Evolutionary conservation across 2,797 vertebrate genomes (phyloP).

Genomic region (Myoxocephalus aenaeus): DNA sequence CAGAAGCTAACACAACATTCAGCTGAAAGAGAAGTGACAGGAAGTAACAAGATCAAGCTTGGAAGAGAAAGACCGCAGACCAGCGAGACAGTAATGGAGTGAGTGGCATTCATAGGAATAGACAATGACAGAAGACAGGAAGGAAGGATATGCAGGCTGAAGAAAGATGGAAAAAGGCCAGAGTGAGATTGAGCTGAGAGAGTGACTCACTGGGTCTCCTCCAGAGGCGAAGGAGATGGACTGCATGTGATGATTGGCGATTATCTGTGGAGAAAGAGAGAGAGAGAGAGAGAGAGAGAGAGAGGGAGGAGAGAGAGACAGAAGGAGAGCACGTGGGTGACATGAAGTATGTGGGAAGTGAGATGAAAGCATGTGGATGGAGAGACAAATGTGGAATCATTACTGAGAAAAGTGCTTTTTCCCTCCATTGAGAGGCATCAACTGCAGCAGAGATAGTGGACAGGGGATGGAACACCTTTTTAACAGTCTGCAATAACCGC

Average conservation of each 20-base stretch:
- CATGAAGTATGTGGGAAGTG: conserved; percentile 68
- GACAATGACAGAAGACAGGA: conserved; percentile 75
- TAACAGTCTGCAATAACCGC: conserved; percentile 60
- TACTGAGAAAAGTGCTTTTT: conserved; percentile 67
- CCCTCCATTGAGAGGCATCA: conserved; percentile 50
- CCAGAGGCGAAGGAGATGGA: conserved; percentile 99
- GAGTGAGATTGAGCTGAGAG: conserved; percentile 49
- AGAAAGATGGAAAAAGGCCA: conserved; percentile 67
- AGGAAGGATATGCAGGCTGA: conserved; percentile 68
- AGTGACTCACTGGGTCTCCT: conserved; percentile 97
- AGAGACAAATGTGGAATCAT: conserved; percentile 68
- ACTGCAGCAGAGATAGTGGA: conserved; percentile 49
- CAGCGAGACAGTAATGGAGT: conserved; percentile 50
- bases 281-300: conserved; percentile 32
- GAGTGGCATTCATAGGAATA: conserved; percentile 64
- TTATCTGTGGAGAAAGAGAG: conserved; percentile 89
- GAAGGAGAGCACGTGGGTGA: conserved; percentile 64
- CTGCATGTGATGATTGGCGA: conserved; percentile 99
- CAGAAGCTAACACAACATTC: conserved; percentile 50
- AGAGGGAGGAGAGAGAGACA: conserved; percentile 27
- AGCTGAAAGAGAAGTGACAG: conserved; percentile 61
- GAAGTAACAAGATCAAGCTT: conserved; percentile 51
- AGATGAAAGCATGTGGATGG: conserved; percentile 70
- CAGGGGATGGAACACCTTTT: conserved; percentile 63
- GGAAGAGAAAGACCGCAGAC: conserved; percentile 42